Base-by-base conservation (phyloP, 2,888 invertebrate species). In the Rhyacophila evoluta region DNA sequence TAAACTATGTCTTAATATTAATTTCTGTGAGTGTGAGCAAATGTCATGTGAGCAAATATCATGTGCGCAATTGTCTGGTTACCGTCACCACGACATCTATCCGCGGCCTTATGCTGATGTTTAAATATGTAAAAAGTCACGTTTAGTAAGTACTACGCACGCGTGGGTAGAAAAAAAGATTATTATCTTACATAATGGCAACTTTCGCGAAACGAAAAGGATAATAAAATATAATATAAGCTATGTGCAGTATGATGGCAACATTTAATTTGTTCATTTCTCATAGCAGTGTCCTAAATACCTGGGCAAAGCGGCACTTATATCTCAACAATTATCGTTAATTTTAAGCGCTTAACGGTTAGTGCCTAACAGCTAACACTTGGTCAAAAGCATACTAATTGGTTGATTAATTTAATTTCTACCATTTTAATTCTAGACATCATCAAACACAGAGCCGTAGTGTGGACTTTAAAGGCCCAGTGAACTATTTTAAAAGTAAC, bases 231-330 rank as follows among this genome's bases (percentile, higher is more conserved):
- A 25, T 55, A 25, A 25, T 55, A 55, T 4, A 33, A 33, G 29
- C 55, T 19, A 19, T 19, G 19, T 41, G n/a, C 6, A 33, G n/a
- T 41, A 41, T 41, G 15, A 41, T 41, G 19, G 41, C 41, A 41
- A 41, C 25, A 55, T 8, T 55, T 55, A 55, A 55, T 19, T 55
- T 25, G 55, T 10, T 8, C 19, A 55, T 55, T 55, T 55, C 55
- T 55, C 55, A 55, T 19, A 55, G 55, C 55, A 55, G 55, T 55
- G 55, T 55, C 55, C 55, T 19, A 55, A 55, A 55, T 55, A 55
- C 55, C 55, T 1, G 1, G 0, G 55, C 55, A 10, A 19, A 19
- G 19, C 15, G 25, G 55, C 55, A 19, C 19, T 55, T 55, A 55
- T 55, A 55, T 8, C 19, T 55, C 10, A 55, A 55, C 55, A 55